These are phyloP conservation scores for Hyaena hyaena DNA, from an alignment of 2,113 vertebrate species.

Conservation along the genomic window DNA sequence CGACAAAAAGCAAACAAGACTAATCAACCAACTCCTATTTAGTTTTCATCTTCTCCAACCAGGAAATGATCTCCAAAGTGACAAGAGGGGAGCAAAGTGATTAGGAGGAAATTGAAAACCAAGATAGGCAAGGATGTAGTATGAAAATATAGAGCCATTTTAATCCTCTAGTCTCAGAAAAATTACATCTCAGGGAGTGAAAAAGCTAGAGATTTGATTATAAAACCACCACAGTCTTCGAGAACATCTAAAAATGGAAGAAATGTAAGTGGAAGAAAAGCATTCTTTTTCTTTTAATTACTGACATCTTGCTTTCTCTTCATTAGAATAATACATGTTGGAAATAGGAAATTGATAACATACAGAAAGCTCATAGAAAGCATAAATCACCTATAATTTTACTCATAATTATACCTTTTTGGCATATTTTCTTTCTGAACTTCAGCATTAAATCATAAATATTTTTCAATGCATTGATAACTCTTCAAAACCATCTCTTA, in stretches of 20 bases:
- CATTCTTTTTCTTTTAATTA: background rate
- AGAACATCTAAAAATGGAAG: background rate
- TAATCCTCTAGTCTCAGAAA: conserved; percentile 30
- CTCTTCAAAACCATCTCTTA: conserved; percentile 20
- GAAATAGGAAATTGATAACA: background rate
- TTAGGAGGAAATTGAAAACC: conserved; percentile 53
- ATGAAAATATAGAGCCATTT: conserved; percentile 42
- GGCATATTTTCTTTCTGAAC: background rate
- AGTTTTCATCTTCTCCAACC: conserved; percentile 10
- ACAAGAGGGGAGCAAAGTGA: background rate
- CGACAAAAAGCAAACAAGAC: background rate
- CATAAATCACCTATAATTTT: background rate
- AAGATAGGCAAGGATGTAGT: background rate
- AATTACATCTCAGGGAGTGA: conserved; percentile 6
- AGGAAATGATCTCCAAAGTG: background rate
- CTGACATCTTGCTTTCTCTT: background rate
- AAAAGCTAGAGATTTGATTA: background rate
- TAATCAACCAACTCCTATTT: conserved; percentile 6
- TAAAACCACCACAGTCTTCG: background rate
- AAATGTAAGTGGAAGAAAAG: background rate
- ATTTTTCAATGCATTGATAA: background rate
- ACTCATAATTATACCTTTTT: background rate
- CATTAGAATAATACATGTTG: background rate
- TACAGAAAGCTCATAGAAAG: background rate
- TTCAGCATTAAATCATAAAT: conserved; percentile 16